phyloP scores from a whole-genome alignment of 1,140 invertebrate species.

The Neoseiulus cucumeris region DNA sequence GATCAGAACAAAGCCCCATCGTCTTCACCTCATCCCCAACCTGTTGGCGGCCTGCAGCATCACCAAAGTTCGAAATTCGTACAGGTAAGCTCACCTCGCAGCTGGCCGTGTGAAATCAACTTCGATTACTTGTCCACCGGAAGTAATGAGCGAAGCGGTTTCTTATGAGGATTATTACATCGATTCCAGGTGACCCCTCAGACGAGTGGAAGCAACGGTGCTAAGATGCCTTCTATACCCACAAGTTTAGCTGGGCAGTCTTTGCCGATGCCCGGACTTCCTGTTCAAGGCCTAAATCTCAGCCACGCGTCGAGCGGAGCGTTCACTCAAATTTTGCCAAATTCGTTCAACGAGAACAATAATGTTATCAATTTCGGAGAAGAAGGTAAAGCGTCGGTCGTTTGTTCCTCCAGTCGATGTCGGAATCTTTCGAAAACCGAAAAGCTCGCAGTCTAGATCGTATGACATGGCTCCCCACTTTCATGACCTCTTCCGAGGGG shows the following conservation, averaged over 20 bases:
- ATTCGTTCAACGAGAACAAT: conserved; percentile 3
- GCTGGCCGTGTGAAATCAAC: no score
- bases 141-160: no score
- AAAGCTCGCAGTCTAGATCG: no score
- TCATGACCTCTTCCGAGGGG: no score
- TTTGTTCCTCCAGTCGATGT: no score
- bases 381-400: not conserved
- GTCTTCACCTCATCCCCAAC: not conserved
- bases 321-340: not conserved
- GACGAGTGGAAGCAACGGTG: not conserved
- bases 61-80: not conserved
- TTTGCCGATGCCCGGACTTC: not conserved
- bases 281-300: not conserved
- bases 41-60: not conserved
- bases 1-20: no score
- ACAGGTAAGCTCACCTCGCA: not conserved
- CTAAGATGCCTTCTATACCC: not conserved
- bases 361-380: not conserved
- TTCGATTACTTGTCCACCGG: no score
- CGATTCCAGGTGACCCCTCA: not conserved
- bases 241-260: not conserved
- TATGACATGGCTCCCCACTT: no score
- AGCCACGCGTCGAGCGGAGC: not conserved
- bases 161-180: not conserved
- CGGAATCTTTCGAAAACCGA: no score